These are phyloP conservation scores for Rhyacichthys aspro DNA, from an alignment of 2,797 vertebrate genomes.

Conservation along the genomic window DNA sequence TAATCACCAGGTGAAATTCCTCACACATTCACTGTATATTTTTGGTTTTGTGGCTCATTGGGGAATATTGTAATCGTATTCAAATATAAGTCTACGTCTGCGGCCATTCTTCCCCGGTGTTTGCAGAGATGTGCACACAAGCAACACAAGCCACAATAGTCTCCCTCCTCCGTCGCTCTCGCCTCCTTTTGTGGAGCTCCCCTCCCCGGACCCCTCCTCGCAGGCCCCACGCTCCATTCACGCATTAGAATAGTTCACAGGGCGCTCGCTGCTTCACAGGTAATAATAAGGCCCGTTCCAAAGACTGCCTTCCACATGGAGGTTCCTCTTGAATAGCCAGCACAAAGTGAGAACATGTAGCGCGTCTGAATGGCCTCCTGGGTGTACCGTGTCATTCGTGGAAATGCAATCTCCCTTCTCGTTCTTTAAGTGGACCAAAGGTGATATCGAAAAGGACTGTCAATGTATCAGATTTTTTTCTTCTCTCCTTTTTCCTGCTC, in stretches of 20 bases:
- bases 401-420: slow-evolving; percentile 58
- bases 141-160: slow-evolving; percentile 37
- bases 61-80: no score
- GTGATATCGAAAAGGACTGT: slow-evolving; percentile 57
- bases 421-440: slow-evolving; percentile 69
- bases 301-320: slow-evolving; percentile 69
- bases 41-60: no score
- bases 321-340: slow-evolving; percentile 76
- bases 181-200: slow-evolving; percentile 1
- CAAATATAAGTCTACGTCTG: no score
- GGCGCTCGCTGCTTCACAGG: slow-evolving; percentile 70
- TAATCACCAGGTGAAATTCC: no score
- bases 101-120: neutral
- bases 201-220: neutral
- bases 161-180: slow-evolving; percentile 13
- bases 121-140: slow-evolving; percentile 25
- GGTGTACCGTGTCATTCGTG: slow-evolving; percentile 37
- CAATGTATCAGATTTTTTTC: slow-evolving; percentile 38
- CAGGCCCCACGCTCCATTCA: slow-evolving; percentile 57
- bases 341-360: slow-evolving; percentile 68
- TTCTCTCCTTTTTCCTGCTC: neutral
- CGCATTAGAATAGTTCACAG: slow-evolving; percentile 73
- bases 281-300: slow-evolving; percentile 77
- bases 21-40: no score
- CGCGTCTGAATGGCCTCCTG: slow-evolving; percentile 64